phyloP scores from a whole-genome alignment of 1,140 invertebrate species.

The Phthorimaea operculella region DNA sequence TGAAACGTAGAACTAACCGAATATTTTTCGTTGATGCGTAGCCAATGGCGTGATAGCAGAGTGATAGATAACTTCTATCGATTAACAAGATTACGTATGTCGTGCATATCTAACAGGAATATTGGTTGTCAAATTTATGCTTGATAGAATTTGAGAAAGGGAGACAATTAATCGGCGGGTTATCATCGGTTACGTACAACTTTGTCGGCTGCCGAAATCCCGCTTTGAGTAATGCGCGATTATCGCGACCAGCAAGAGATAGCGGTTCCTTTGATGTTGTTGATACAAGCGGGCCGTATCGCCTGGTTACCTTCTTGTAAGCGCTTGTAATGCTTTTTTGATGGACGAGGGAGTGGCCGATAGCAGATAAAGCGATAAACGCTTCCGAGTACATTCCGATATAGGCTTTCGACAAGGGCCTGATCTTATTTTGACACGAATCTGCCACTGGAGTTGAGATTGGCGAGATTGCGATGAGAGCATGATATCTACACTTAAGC shows the following conservation, averaged over 20 bases:
- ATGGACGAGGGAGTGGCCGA: conserved; percentile 53
- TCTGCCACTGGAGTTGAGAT: conserved; percentile 7
- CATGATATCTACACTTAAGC: too few relatives aligned
- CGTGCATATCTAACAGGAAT: conserved; percentile 25
- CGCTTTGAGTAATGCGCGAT: conserved; percentile 92
- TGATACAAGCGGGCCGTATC: conserved; percentile 51
- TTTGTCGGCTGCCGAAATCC: conserved; percentile 77
- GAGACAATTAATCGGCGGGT: conserved; percentile 56
- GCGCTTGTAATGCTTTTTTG: conserved; percentile 59
- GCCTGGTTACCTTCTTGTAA: conserved; percentile 51
- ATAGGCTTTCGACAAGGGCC: conserved; percentile 8
- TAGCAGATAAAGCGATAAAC: conserved; percentile 41
- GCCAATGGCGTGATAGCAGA: conserved; percentile 11
- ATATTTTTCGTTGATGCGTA: background rate
- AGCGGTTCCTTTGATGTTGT: conserved; percentile 58
- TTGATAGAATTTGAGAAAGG: conserved; percentile 36
- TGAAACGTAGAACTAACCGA: background rate
- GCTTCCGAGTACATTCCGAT: conserved; percentile 20
- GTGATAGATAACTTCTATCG: conserved; percentile 4
- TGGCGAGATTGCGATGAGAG: background rate
- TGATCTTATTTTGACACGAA: conserved; percentile 29
- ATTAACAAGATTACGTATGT: conserved; percentile 37
- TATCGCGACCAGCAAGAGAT: conserved; percentile 42
- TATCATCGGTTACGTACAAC: conserved; percentile 40
- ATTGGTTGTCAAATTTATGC: conserved; percentile 45